Conservation (phyloP, 2,888 invertebrate species). For the Argyresthia albistria region DNA sequence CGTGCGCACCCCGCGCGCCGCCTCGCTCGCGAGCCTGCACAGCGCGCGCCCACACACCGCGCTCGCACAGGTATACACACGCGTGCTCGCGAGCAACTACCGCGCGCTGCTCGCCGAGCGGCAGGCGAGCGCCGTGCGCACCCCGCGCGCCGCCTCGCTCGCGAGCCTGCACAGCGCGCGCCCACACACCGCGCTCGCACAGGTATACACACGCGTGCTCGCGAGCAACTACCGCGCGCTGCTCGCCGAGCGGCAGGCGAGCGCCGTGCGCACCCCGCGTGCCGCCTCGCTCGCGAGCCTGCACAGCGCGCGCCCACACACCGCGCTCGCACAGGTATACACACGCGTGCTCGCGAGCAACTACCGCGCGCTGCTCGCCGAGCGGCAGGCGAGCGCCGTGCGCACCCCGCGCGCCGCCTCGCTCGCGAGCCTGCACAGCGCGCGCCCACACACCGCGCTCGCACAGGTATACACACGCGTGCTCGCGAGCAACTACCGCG, state of each 20-base stretch:
- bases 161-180: conserved; percentile 13
- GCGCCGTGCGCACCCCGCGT: conserved; percentile 27
- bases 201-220: conserved; percentile 36
- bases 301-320: conserved; percentile 19
- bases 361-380: conserved; percentile 52
- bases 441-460: conserved; percentile 27
- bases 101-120: conserved; percentile 50
- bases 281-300: conserved; percentile 4
- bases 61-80: conserved; percentile 34
- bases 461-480: conserved; percentile 46
- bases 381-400: conserved; percentile 39
- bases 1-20: conserved; percentile 21
- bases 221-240: conserved; percentile 46
- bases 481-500: conserved; percentile 45
- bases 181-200: conserved; percentile 30
- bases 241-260: conserved; percentile 41
- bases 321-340: conserved; percentile 39
- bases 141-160: conserved; percentile 9
- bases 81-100: conserved; percentile 41
- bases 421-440: conserved; percentile 8
- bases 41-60: conserved; percentile 25
- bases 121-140: conserved; percentile 32
- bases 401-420: conserved; percentile 12
- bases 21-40: conserved; percentile 4
- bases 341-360: conserved; percentile 34